These are phyloP conservation scores for Agrochola lota DNA, from an alignment of 2,888 invertebrate species.

Conservation along the genomic window DNA sequence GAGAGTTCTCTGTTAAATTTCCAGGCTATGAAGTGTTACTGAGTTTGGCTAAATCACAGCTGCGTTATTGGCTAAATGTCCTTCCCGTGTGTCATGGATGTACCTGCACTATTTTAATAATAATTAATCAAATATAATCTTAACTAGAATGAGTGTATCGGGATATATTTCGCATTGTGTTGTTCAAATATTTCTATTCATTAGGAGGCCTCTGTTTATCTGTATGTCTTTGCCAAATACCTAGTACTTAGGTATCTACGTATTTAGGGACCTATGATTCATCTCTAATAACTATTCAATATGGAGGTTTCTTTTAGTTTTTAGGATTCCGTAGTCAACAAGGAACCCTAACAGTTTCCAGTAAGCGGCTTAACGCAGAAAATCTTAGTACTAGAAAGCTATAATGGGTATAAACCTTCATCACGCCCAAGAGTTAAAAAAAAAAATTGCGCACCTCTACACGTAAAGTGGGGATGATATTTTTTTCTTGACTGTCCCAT, in stretches of 20 bases:
- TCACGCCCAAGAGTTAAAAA: too few relatives aligned
- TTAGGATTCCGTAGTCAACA: neutral
- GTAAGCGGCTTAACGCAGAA: too few relatives aligned
- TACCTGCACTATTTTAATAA: constrained; percentile 4
- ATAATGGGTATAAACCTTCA: too few relatives aligned
- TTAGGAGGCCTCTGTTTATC: neutral
- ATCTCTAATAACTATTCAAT: constrained; percentile 27
- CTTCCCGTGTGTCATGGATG: neutral
- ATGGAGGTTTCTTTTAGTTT: constrained; percentile 22
- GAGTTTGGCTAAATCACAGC: too few relatives aligned
- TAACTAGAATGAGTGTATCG: neutral
- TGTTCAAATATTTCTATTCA: neutral
- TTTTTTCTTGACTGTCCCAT: too few relatives aligned
- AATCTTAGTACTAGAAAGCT: too few relatives aligned
- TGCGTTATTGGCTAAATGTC: neutral
- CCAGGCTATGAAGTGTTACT: too few relatives aligned
- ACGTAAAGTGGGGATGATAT: too few relatives aligned
- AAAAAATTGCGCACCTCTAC: too few relatives aligned
- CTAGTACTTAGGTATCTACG: neutral
- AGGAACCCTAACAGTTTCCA: neutral
- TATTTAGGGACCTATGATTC: constrained; percentile 9
- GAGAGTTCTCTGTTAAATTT: too few relatives aligned
- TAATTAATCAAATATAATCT: neutral
- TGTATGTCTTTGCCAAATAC: constrained; percentile 22
- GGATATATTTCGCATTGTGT: neutral